A percentile compares a stretch with the other conserved stretches of the same genome.
phyloP scores from a whole-genome alignment of 2,797 vertebrate genomes.

The Distichodus sexfasciatus region DNA sequence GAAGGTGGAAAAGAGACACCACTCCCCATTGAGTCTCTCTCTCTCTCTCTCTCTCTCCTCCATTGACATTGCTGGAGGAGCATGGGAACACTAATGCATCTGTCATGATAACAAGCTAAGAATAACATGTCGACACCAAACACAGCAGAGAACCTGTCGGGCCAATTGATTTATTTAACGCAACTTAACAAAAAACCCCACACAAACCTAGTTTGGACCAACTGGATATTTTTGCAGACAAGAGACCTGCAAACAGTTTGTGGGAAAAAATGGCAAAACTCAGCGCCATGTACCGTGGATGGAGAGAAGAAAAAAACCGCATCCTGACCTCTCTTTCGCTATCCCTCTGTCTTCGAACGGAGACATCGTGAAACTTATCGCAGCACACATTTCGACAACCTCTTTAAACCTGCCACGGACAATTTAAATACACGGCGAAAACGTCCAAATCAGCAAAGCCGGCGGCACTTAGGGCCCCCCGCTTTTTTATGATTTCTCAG shows the following conservation, averaged over 20 bases:
- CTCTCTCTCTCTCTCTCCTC: neutral
- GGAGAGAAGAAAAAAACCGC: no score
- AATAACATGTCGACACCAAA: conserved; percentile 90
- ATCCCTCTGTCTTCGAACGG: conserved; percentile 10
- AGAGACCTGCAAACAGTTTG: no score
- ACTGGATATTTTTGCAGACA: no score
- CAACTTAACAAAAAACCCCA: no score
- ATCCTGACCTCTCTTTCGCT: neutral
- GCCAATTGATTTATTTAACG: conserved; percentile 90
- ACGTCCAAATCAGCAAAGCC: conserved; percentile 76
- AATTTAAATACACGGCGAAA: conserved; percentile 67
- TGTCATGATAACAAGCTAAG: conserved; percentile 91
- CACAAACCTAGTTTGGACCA: no score
- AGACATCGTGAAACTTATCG: conserved; percentile 43
- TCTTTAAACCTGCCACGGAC: conserved; percentile 51
- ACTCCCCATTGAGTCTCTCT: neutral
- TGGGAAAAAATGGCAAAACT: no score
- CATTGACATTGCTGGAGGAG: conserved; percentile 79
- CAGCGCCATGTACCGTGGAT: no score
- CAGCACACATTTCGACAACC: conserved; percentile 48
- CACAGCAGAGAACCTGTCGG: conserved; percentile 79
- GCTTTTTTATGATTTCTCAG: conserved; percentile 83
- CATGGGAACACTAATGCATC: conserved; percentile 87
- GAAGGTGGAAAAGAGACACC: neutral
- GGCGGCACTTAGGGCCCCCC: conserved; percentile 69